Percentiles rank a stretch among this genome's conserved stretches.
These are phyloP conservation scores for Lissocephala sabroskyi DNA, from an alignment of 2,888 invertebrate species.

Conservation along the genomic window DNA sequence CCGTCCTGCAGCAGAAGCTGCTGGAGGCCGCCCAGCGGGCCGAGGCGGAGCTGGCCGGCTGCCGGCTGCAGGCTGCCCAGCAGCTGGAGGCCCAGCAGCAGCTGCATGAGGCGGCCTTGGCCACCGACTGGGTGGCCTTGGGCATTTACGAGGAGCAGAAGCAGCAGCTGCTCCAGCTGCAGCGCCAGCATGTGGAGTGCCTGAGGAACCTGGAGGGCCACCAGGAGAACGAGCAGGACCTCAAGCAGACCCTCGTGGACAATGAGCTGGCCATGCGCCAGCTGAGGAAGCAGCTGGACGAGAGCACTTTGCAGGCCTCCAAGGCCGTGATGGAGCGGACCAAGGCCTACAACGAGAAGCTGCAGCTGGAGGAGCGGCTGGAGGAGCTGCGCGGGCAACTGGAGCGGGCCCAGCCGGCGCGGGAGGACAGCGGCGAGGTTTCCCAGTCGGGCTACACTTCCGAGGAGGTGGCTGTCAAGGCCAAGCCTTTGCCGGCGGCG, in stretches of 20 bases:
- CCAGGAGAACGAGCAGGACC: slow-evolving; percentile 72
- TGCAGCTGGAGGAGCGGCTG: slow-evolving; percentile 75
- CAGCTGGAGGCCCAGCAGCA: slow-evolving; percentile 54
- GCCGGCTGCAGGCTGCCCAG: slow-evolving; percentile 40
- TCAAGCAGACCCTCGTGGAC: slow-evolving; percentile 67
- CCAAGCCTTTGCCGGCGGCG: slow-evolving; percentile 44
- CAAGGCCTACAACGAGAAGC: slow-evolving; percentile 80
- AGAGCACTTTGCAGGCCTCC: slow-evolving; percentile 82
- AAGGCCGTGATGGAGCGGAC: slow-evolving; percentile 83
- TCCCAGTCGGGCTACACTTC: slow-evolving; percentile 73
- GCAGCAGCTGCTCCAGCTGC: slow-evolving; percentile 72
- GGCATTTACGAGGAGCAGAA: slow-evolving; percentile 74
- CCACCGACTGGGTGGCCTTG: slow-evolving; percentile 76
- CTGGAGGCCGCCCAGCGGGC: slow-evolving; percentile 58
- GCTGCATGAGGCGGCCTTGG: slow-evolving; percentile 73
- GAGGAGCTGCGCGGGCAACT: slow-evolving; percentile 54
- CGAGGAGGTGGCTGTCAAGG: slow-evolving; percentile 68
- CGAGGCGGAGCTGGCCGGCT: slow-evolving; percentile 39
- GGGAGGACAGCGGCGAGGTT: slow-evolving; percentile 51
- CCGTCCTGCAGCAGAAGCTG: slow-evolving; percentile 56
- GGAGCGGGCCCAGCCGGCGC: slow-evolving; percentile 56
- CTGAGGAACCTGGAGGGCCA: slow-evolving; percentile 69
- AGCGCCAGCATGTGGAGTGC: slow-evolving; percentile 72
- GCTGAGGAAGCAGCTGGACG: slow-evolving; percentile 80
- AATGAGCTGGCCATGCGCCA: slow-evolving; percentile 75